Percentiles rank a stretch among this genome's conserved stretches.
phyloP scores from a whole-genome alignment of 2,888 invertebrate genomes.

The Branchipolynoe longqiensis region DNA sequence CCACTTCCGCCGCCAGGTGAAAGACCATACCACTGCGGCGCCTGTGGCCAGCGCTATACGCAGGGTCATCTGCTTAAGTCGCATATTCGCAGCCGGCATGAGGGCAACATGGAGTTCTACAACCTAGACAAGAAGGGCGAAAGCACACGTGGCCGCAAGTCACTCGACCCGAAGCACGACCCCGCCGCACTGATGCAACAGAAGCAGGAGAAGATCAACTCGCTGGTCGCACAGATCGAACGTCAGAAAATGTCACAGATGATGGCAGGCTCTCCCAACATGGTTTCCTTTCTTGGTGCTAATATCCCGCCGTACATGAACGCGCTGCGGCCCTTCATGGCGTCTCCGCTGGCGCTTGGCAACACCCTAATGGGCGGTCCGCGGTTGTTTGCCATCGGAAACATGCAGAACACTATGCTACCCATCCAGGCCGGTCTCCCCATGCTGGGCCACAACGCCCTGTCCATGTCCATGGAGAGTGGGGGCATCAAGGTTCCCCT shows the following conservation, averaged over 20 bases:
- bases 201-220: constrained; percentile 67
- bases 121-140: constrained; percentile 79
- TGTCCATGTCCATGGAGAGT: constrained; percentile 15
- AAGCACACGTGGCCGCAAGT: constrained; percentile 67
- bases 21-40: constrained; percentile 81
- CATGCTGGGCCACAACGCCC: constrained; percentile 47
- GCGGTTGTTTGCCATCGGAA: constrained; percentile 54
- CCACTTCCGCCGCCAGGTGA: constrained; percentile 76
- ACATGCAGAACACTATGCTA: constrained; percentile 37
- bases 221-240: constrained; percentile 61
- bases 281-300: constrained; percentile 55
- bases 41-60: constrained; percentile 81
- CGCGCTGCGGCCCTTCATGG: constrained; percentile 64
- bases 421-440: constrained; percentile 42
- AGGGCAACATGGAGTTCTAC: constrained; percentile 81
- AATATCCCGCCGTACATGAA: constrained; percentile 62
- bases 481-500: constrained; percentile 62
- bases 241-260: constrained; percentile 59
- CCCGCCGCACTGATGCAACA: constrained; percentile 12
- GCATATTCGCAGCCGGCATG: constrained; percentile 81
- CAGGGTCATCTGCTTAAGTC: constrained; percentile 81
- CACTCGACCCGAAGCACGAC: constrained; percentile 63
- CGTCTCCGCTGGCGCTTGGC: constrained; percentile 55
- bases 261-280: constrained; percentile 51
- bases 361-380: constrained; percentile 60